Evolutionary conservation across 1,140 invertebrate genomes (phyloP), one percentile per base, ranked within the genome.

Genomic region (Bombus waltoni): DNA sequence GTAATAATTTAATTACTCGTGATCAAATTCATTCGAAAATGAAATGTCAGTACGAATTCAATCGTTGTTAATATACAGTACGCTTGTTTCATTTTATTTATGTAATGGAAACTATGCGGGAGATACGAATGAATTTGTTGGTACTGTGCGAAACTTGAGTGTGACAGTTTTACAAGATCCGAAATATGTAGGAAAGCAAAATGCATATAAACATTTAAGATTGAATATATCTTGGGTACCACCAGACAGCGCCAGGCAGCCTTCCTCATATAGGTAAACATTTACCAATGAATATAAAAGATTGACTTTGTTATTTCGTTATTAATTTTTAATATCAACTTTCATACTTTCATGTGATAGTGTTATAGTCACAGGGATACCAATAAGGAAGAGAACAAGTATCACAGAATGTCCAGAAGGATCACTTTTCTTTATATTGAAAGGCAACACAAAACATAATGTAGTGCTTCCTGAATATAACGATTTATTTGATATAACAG

Each of bases 401-500:
- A 13, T 15, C 11, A 44, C 32, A 42, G 83, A 76, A 68, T 94
- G 93, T 80, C 81, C 86, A 15, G 88, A 93, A 53, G 89, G 85
- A 74, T 89, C 87, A 11, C 65, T 89, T 11, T 92, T 92, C 57
- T 91, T 94, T 35, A 92, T 40, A 91, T 91, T 85, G 59, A 73
- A 72, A 81, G 87, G 53, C 77, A 90, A 74, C 4, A 10, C 22
- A 28, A 18, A 57, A 32, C 85, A 88, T 3, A 81, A 87, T 22
- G 88, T 92, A 22, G 15, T 93, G 38, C 35, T 95, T n/a, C 94
- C 94, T 25, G 86, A 92, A 89, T 88, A 86, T 72, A 83, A 90
- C 59, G 89, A 90, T 70, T 80, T 82, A 0, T 74, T 79, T n/a
- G 86, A 87, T n/a, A 80, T 93, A 18, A 83, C 93, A 10, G 92